Evolutionary conservation across 2,113 vertebrate genomes (phyloP).

Genomic region (Poeciliopsis prolifica): DNA sequence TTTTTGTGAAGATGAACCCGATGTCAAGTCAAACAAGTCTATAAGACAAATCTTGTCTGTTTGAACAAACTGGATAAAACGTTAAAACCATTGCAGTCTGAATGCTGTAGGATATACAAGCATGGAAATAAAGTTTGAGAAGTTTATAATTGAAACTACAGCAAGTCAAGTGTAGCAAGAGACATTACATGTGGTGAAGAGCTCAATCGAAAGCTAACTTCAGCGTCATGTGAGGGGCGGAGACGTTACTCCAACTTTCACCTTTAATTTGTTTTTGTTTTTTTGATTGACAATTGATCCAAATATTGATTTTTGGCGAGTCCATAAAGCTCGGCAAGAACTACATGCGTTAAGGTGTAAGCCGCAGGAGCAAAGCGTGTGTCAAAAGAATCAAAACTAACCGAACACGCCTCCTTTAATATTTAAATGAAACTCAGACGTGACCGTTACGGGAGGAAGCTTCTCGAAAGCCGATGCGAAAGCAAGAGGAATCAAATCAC

Average conservation of each 20-base stretch:
- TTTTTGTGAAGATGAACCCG: no score
- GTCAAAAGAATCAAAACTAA: constrained; percentile 1
- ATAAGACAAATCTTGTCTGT: no score
- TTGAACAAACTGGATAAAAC: no score
- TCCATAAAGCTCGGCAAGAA: neutral
- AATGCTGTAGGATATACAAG: no score
- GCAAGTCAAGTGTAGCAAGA: no score
- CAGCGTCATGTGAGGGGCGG: neutral
- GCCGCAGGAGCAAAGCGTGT: no score
- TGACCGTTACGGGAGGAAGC: constrained; percentile 33
- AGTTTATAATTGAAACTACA: no score
- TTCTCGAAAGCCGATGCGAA: constrained; percentile 46
- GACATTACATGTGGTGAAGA: no score
- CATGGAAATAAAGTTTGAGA: no score
- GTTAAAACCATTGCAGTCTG: no score
- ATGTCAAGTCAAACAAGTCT: no score
- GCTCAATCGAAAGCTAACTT: neutral
- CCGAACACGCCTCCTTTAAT: neutral
- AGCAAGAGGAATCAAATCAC: neutral
- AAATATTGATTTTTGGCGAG: neutral
- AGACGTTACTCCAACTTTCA: neutral
- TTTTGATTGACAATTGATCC: neutral
- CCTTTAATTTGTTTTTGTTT: neutral
- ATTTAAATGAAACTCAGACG: constrained; percentile 4
- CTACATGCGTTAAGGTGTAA: neutral